These are phyloP conservation scores for Carcharodon carcharias DNA, from an alignment of 2,797 vertebrate genomes.

Conservation along the genomic window DNA sequence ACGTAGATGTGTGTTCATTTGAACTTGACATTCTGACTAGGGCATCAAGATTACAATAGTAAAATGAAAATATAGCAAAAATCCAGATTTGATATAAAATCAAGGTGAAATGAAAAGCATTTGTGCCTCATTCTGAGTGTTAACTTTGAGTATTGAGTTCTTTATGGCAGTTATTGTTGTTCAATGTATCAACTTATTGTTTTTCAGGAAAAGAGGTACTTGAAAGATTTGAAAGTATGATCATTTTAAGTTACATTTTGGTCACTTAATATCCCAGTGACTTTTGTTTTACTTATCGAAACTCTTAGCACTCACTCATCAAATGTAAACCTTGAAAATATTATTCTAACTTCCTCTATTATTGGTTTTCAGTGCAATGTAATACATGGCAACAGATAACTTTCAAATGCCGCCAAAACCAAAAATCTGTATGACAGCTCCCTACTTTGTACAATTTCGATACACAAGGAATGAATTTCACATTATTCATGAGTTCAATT, in stretches of 20 bases:
- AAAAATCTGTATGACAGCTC: constrained; percentile 1
- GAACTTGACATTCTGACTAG: not conserved
- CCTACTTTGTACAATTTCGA: not conserved
- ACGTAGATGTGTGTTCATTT: not conserved
- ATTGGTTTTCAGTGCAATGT: not conserved
- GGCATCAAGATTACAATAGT: not conserved
- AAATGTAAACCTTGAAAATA: not conserved
- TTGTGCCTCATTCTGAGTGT: not conserved
- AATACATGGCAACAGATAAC: constrained; percentile 1
- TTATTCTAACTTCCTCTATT: not conserved
- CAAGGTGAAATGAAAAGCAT: not conserved
- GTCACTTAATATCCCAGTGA: not conserved
- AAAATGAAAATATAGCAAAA: not conserved
- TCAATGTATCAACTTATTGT: not conserved
- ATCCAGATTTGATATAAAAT: not conserved
- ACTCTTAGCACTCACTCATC: not conserved
- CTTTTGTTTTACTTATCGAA: not conserved
- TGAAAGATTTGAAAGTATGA: not conserved
- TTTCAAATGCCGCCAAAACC: not conserved
- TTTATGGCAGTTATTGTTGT: not conserved
- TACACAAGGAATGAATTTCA: not conserved
- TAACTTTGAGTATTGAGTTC: too few species aligned
- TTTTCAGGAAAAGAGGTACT: not conserved
- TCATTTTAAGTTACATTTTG: not conserved
- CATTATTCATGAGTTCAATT: constrained; percentile 34